phyloP scores from a whole-genome alignment of 2,888 invertebrate species.

The Orthonychiurus folsomi region DNA sequence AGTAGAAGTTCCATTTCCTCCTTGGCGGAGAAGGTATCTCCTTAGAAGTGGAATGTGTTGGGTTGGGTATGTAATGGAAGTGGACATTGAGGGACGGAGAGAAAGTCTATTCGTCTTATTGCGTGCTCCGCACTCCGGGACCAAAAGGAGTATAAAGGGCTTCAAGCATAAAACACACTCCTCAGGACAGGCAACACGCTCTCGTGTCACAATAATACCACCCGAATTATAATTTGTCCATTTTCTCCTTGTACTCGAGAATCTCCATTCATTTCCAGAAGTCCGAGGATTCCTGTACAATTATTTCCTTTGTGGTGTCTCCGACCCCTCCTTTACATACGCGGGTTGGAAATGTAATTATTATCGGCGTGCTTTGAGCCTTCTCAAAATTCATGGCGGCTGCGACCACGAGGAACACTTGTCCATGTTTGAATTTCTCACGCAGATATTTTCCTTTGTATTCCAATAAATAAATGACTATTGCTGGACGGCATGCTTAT shows the following conservation, averaged over 20 bases:
- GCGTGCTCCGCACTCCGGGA: conserved; percentile 16
- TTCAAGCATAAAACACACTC: background rate
- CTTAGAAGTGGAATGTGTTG: too few species aligned
- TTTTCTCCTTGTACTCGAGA: background rate
- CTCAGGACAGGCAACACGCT: background rate
- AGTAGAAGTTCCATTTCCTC: too few species aligned
- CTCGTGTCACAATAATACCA: background rate
- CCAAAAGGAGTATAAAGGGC: conserved; percentile 1
- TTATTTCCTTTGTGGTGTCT: background rate
- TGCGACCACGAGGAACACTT: background rate
- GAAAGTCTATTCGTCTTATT: conserved; percentile 25
- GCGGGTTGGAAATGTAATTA: background rate
- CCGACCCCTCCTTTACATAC: background rate
- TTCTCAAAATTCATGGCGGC: too few species aligned
- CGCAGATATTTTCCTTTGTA: background rate
- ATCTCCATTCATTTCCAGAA: background rate
- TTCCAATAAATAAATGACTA: background rate
- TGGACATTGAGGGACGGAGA: too few species aligned
- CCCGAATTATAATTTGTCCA: background rate
- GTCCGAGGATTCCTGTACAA: too few species aligned
- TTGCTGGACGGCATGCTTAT: background rate
- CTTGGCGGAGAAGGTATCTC: too few species aligned
- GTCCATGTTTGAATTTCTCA: background rate
- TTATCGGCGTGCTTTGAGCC: background rate
- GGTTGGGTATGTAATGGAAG: too few species aligned